These are phyloP conservation scores for Perodicticus potto DNA, from an alignment of 2,797 vertebrate genomes.

Conservation along the genomic window DNA sequence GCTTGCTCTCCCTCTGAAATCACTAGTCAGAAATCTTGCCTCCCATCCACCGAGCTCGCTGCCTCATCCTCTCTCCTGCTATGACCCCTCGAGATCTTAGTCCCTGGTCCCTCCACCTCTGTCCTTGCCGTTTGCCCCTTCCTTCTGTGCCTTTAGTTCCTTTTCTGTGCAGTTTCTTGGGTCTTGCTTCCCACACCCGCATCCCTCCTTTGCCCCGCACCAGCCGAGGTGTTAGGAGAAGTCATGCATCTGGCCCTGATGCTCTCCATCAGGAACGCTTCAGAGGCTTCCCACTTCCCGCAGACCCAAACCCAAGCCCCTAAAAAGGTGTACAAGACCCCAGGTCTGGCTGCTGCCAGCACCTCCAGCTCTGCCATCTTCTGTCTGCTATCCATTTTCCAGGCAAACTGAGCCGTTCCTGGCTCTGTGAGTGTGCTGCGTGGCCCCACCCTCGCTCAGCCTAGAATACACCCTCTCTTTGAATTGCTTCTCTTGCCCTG, in stretches of 20 bases:
- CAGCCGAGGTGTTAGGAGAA: neutral
- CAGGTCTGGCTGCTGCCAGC: neutral
- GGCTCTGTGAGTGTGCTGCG: neutral
- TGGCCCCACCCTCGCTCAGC: neutral
- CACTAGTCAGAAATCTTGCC: neutral
- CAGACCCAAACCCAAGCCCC: neutral
- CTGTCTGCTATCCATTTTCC: rapidly evolving
- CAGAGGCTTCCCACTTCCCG: neutral
- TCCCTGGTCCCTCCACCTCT: neutral
- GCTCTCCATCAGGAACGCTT: rapidly evolving
- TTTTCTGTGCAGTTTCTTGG: neutral
- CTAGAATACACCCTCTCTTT: neutral
- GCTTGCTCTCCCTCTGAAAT: neutral
- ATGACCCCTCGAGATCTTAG: neutral
- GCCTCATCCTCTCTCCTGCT: neutral
- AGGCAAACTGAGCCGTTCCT: too few relatives aligned
- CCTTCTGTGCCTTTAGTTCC: neutral
- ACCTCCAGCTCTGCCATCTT: neutral
- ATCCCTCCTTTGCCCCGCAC: neutral
- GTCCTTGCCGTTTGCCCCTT: neutral
- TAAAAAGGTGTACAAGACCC: rapidly evolving
- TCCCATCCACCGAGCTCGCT: neutral
- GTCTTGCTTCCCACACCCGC: neutral
- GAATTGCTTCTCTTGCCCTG: too few relatives aligned
- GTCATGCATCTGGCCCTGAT: neutral